Conservation (phyloP, 2,888 invertebrate genomes). For the Euspilapteryx auroguttella region DNA sequence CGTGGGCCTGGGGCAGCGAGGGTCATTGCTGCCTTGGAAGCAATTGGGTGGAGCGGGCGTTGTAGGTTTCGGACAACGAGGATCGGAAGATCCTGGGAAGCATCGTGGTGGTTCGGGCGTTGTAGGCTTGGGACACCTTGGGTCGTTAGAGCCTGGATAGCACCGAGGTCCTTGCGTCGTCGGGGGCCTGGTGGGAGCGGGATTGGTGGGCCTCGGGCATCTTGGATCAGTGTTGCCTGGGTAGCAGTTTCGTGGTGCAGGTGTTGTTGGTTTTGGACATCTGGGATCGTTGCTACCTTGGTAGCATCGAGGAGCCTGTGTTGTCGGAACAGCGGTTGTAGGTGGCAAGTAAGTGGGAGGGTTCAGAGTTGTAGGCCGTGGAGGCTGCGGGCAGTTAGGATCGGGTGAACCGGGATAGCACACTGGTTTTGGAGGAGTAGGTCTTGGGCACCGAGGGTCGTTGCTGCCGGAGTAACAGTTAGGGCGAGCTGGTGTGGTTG, state of each 20-base stretch:
- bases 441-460: conserved; percentile 9
- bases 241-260: conserved; percentile 13
- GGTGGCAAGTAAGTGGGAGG: conserved; percentile 10
- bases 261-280: conserved; percentile 18
- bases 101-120: conserved; percentile 11
- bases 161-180: too few relatives aligned
- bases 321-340: conserved; percentile 7
- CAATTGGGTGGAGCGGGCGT: conserved; percentile 10
- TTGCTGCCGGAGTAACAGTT: conserved; percentile 13
- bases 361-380: conserved; percentile 14
- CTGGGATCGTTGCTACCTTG: conserved; percentile 14
- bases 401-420: conserved; percentile 16
- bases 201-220: conserved; percentile 18
- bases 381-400: conserved; percentile 15
- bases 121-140: conserved; percentile 20
- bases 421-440: conserved; percentile 10
- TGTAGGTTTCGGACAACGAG: conserved; percentile 10
- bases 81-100: conserved; percentile 10
- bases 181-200: too few relatives aligned
- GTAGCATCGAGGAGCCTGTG: conserved; percentile 11
- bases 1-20: too few relatives aligned
- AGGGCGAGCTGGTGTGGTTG: conserved; percentile 12
- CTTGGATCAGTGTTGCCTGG: conserved; percentile 17
- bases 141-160: conserved; percentile 20
- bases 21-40: conserved; percentile 12